Conservation (phyloP, 2,888 invertebrate genomes). For the Loripinus fragilis region DNA sequence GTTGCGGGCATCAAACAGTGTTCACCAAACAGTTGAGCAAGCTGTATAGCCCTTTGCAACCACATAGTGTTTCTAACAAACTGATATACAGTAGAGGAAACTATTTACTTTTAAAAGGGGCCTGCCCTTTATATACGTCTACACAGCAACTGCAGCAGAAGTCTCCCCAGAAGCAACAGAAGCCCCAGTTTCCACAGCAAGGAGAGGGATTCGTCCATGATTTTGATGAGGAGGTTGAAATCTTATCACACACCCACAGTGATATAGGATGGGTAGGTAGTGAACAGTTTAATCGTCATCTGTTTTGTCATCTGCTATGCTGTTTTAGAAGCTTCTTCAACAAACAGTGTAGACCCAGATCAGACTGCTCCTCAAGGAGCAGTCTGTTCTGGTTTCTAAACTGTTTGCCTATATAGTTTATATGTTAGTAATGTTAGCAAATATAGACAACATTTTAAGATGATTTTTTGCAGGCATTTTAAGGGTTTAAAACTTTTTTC, state of each 20-base stretch:
- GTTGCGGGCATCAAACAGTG: neutral
- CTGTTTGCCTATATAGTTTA: too few relatives aligned
- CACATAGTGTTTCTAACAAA: neutral
- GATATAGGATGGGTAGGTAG: slow-evolving; percentile 18
- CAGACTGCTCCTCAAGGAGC: too few relatives aligned
- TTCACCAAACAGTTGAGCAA: neutral
- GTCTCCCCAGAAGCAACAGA: neutral
- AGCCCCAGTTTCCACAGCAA: neutral
- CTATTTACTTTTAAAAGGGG: neutral
- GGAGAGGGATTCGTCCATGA: neutral
- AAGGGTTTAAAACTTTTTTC: too few relatives aligned
- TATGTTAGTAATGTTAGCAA: too few relatives aligned
- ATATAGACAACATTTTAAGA: too few relatives aligned
- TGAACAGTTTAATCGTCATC: neutral
- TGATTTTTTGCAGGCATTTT: too few relatives aligned
- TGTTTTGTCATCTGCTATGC: neutral
- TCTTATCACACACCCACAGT: slow-evolving; percentile 6
- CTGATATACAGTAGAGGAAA: neutral
- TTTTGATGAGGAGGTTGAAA: neutral
- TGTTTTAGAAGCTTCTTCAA: too few relatives aligned
- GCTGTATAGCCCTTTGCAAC: neutral
- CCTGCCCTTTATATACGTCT: neutral
- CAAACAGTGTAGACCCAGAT: too few relatives aligned
- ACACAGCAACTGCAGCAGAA: neutral
- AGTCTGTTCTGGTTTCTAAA: too few relatives aligned